These are phyloP conservation scores for Drosophila testacea DNA, from an alignment of 2,888 invertebrate genomes.

Conservation along the genomic window DNA sequence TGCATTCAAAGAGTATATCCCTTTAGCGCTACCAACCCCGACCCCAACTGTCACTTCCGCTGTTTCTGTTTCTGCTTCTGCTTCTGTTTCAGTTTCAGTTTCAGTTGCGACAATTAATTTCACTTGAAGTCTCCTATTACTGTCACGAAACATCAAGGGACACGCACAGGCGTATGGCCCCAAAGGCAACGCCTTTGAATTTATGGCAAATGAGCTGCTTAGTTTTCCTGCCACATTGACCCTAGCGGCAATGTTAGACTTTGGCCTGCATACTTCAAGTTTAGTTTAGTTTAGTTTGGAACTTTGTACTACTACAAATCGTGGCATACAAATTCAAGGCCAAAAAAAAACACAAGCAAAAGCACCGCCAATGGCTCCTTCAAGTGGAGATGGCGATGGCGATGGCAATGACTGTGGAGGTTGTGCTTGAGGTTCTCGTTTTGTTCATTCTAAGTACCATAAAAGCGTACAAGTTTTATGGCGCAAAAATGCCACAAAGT, in stretches of 20 bases:
- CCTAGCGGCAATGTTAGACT: constrained; percentile 18
- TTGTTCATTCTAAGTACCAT: constrained; percentile 74
- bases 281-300: constrained; percentile 51
- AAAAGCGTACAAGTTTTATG: constrained; percentile 73
- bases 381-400: background rate
- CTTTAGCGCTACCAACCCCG: background rate
- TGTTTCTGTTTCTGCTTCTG: constrained; percentile 32
- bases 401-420: constrained; percentile 1
- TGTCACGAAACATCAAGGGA: constrained; percentile 70
- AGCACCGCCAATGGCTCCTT: constrained; percentile 18
- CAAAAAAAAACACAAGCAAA: constrained; percentile 7
- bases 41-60: constrained; percentile 45
- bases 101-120: constrained; percentile 75
- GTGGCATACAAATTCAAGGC: constrained; percentile 65
- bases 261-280: constrained; percentile 47
- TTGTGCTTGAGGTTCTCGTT: constrained; percentile 48
- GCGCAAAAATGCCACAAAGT: constrained; percentile 55
- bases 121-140: constrained; percentile 72
- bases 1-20: constrained; percentile 23
- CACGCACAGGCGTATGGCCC: constrained; percentile 66
- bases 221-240: constrained; percentile 47
- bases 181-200: constrained; percentile 59
- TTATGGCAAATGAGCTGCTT: constrained; percentile 67
- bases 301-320: constrained; percentile 58
- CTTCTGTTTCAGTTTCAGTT: constrained; percentile 42